Percentiles rank a stretch among this genome's conserved stretches.
Conservation (phyloP, 2,888 invertebrate genomes). For the Cataglyphis altisquamis region DNA sequence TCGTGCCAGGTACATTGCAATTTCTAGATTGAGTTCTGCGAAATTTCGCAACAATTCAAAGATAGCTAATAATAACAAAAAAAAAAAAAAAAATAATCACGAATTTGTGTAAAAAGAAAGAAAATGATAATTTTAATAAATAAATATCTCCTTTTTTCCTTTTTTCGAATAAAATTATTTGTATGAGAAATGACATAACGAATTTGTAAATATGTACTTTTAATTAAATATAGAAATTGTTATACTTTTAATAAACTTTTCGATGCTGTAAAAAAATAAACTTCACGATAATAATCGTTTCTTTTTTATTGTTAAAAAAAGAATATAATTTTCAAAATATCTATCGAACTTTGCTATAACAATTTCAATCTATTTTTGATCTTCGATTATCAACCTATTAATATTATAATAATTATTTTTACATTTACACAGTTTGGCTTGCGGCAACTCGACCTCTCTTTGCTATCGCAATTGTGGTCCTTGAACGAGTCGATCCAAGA, state of each 20-base stretch:
- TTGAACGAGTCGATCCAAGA: conserved; percentile 97
- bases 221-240: neutral
- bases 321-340: neutral
- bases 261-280: no score
- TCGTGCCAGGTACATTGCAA: neutral
- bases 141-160: neutral
- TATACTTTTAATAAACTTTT: neutral
- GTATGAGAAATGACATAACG: neutral
- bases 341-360: neutral
- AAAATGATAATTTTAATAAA: neutral
- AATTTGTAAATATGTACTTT: neutral
- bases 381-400: neutral
- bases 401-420: neutral
- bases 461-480: conserved; percentile 96
- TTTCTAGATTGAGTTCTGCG: neutral
- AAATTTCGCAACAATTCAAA: conserved; percentile 26
- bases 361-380: neutral
- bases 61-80: neutral
- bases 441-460: conserved; percentile 95
- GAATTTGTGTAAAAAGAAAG: neutral
- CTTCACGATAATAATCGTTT: neutral
- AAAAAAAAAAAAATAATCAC: neutral
- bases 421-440: conserved; percentile 91
- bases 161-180: neutral
- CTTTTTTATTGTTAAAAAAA: neutral